Base-by-base conservation (phyloP, 2,888 invertebrate species). In the Torymus texanus region DNA sequence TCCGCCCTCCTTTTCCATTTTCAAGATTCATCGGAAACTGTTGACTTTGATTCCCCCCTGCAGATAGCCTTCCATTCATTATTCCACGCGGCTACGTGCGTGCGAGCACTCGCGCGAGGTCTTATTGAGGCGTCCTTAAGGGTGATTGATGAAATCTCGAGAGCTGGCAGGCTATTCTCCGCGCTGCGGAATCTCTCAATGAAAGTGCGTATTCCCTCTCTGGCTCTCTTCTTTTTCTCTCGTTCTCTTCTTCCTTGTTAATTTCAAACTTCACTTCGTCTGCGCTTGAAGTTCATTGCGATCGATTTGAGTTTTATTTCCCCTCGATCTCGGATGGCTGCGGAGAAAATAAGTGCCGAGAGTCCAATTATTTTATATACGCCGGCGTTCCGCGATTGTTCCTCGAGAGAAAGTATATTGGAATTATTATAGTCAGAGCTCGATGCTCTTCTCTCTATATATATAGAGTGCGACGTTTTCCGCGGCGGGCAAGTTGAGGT, bases 121-220 rank as follows among this genome's bases (percentile, higher is more conserved):
- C 18, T 41, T 50, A 74, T 65, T 53, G 18, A 61, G 41, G 53
- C 67, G 55, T 62, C 76, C 56, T 70, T 76, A 76, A 59, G 68
- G 62, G 66, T 70, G 76, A 76, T 70, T 76, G 70, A 76, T 76
- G 76, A 68, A 68, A 76, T 76, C 76, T 55, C 70, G 24, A 66
- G 59, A 67, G 51, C 50, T 55, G 73, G 41, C 41, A 56, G 56
- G 61, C 21, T 29, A 24, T 21, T 21, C 18, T 41, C 53, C 1
- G 41, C 61, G 11, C 11, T 8, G 24, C 11, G 21, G 56, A 50
- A 65, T 14, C n/a, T 2, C 73, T 63, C 13, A 16, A 75, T 75
- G 59, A 58, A 66, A 55, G 53, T 13, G 72, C 61, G 51, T 24
- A n/a, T 29, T 4, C 29, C 53, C 18, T n/a, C n/a, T n/a, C n/a